Conservation (phyloP, 2,888 invertebrate genomes). For the Drosophila hamatofila region DNA sequence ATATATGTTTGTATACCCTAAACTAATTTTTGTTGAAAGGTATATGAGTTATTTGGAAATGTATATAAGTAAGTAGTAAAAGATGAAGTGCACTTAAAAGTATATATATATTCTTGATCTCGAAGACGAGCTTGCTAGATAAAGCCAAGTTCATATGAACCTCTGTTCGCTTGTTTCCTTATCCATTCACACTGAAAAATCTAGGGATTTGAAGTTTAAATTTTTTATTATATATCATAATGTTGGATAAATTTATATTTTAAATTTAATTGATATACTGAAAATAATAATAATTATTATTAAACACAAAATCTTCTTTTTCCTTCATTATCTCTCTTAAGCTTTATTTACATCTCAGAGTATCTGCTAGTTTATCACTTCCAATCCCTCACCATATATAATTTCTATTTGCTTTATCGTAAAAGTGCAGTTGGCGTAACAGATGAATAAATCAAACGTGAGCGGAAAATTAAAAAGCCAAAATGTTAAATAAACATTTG, state of each 20-base stretch:
- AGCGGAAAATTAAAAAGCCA: slow-evolving; percentile 52
- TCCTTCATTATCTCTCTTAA: too few species aligned
- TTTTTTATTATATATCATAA: too few species aligned
- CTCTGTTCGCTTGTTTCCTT: background rate
- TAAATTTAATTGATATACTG: too few species aligned
- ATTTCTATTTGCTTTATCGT: slow-evolving; percentile 2
- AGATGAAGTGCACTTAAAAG: background rate
- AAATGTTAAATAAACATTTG: slow-evolving; percentile 69
- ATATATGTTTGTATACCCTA: slow-evolving; percentile 1
- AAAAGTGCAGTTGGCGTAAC: slow-evolving; percentile 46
- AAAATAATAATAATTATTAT: too few species aligned
- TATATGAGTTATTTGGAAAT: background rate
- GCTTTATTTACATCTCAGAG: background rate
- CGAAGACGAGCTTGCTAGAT: background rate
- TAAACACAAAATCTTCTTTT: too few species aligned
- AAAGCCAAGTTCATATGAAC: background rate
- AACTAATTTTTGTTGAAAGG: background rate
- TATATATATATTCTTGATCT: background rate
- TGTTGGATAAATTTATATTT: too few species aligned
- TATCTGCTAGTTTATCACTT: background rate
- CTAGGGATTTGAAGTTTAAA: too few species aligned
- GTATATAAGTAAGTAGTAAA: too few species aligned
- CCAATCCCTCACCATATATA: background rate
- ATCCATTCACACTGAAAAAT: too few species aligned
- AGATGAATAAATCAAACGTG: slow-evolving; percentile 51